Evolutionary conservation across 2,888 invertebrate species (phyloP).

Genomic region (Aradus depressus): DNA sequence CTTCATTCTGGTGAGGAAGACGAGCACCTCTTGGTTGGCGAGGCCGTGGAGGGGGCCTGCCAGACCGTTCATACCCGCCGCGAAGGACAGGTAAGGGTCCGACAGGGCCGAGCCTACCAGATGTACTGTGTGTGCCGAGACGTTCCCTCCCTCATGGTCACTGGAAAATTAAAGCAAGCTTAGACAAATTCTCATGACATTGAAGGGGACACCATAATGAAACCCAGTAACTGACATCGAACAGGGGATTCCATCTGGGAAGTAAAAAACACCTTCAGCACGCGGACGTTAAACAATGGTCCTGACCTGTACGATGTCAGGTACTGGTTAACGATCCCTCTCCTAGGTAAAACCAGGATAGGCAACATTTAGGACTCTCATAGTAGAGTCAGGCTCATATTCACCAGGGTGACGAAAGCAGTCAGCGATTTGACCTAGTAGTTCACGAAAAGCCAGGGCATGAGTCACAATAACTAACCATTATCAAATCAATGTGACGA

Average conservation of each 20-base stretch:
- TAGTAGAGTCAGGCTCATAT: too few relatives aligned
- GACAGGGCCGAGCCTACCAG: constrained; percentile 88
- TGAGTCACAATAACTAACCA: too few relatives aligned
- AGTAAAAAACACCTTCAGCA: background rate
- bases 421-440: too few relatives aligned
- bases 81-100: constrained; percentile 85
- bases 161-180: constrained; percentile 39
- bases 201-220: background rate
- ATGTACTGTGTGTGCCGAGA: constrained; percentile 89
- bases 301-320: too few relatives aligned
- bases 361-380: too few relatives aligned
- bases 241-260: background rate
- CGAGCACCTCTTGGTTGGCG: constrained; percentile 86
- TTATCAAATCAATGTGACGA: too few relatives aligned
- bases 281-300: background rate
- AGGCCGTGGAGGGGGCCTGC: constrained; percentile 93
- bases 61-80: constrained; percentile 86
- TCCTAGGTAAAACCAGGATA: background rate
- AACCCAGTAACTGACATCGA: too few relatives aligned
- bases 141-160: constrained; percentile 95
- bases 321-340: background rate
- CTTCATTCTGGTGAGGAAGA: constrained; percentile 86
- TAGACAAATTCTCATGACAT: too few relatives aligned
- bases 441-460: too few relatives aligned
- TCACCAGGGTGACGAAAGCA: too few relatives aligned